phyloP scores from a whole-genome alignment of 2,113 vertebrate genomes.

The Podilymbus podiceps region DNA sequence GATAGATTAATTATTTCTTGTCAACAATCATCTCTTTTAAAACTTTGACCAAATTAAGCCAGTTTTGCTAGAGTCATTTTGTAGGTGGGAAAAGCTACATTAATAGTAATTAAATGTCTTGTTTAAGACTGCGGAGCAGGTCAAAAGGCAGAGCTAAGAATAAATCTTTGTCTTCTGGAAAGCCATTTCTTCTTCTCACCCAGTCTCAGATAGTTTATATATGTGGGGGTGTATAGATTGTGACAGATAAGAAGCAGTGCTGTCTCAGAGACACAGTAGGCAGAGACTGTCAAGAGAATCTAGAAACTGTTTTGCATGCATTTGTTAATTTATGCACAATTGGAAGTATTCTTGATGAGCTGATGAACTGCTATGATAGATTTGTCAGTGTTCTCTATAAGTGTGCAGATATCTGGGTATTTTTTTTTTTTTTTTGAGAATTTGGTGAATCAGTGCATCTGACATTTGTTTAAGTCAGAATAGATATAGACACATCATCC shows the following conservation, averaged over 20 bases:
- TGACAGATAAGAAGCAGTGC: neutral
- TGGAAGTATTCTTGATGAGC: neutral
- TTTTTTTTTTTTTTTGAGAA: neutral
- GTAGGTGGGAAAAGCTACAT: neutral
- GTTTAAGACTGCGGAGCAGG: neutral
- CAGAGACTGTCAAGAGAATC: neutral
- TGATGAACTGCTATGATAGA: neutral
- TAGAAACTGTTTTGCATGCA: neutral
- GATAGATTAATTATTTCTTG: neutral
- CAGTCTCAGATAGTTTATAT: neutral
- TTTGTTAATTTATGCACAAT: neutral
- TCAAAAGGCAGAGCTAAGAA: neutral
- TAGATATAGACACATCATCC: neutral
- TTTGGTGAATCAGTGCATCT: neutral
- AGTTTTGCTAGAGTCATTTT: neutral
- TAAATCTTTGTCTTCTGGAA: neutral
- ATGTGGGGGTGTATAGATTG: neutral
- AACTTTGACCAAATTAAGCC: neutral
- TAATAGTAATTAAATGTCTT: neutral
- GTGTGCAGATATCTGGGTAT: fast-evolving
- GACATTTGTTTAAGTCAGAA: neutral
- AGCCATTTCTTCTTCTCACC: neutral
- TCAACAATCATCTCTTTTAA: neutral
- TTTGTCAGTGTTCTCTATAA: neutral
- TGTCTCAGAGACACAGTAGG: neutral